Base-by-base conservation (phyloP, 53 echinoderm and acorn worm species). In the Apostichopus leukothele region DNA sequence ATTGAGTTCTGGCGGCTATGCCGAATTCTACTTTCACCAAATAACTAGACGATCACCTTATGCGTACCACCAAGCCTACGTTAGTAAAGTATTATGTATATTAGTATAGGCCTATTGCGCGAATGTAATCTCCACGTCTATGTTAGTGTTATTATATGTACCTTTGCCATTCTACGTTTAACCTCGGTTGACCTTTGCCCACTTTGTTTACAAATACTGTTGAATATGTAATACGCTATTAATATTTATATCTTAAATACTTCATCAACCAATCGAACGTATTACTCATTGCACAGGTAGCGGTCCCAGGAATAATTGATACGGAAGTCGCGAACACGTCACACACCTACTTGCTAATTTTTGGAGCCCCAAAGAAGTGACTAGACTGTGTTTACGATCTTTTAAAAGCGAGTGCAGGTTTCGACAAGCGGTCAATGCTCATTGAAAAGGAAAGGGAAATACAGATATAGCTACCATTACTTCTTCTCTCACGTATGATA, bases 271-370 rank as follows among this genome's bases (percentile, higher is more conserved):
- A 71, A 71, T 71, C 20, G 71, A 19, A n/a, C 18, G 71, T 71
- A 18, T n/a, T 18, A 71, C n/a, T 71, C 71, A 71, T 71, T 71
- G 71, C 71, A 71, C 71, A 71, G 71, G 71, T 71, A 71, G 71
- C 71, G 13, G 71, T 71, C 71, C 63, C 18, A 71, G 71, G 71
- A 71, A 71, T 71, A 57, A 10, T 57, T 57, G 10, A 57, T 10
- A 18, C 71, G 71, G 71, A 71, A 71, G 71, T 71, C 71, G 71
- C 20, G 16, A 16, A 71, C 71, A 71, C 39, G 39, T 39, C 39
- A 39, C 71, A 71, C 71, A 71, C 71, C 71, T 71, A 71, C 71
- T 71, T 63, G 63, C n/a, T 18, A 71, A 71, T 18, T 68, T 68
- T 68, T 61, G 63, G 63, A 63, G 63, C 11, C 63, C 16, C 39